Conservation (phyloP, 2,113 vertebrate species). For the Pardalotus punctatus region DNA sequence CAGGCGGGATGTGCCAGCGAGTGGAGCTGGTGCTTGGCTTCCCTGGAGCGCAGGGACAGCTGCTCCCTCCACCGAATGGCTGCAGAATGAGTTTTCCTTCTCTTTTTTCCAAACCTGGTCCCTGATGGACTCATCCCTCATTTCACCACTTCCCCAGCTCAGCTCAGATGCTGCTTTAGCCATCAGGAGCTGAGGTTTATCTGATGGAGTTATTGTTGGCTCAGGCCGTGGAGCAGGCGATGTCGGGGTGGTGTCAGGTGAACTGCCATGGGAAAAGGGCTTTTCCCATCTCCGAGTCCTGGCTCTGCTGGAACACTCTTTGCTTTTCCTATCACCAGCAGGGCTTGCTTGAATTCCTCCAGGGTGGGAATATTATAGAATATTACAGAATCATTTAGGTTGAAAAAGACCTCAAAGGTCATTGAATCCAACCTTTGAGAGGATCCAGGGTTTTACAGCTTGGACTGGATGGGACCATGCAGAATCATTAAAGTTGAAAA, state of each 20-base stretch:
- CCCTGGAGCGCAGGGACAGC: background rate
- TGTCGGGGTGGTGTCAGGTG: background rate
- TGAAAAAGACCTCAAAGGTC: background rate
- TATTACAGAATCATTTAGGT: background rate
- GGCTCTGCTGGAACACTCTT: background rate
- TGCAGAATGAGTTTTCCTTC: background rate
- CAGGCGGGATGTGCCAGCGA: background rate
- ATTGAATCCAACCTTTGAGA: rapidly evolving
- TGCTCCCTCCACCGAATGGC: background rate
- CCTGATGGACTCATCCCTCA: background rate
- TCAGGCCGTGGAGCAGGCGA: rapidly evolving
- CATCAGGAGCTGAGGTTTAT: background rate
- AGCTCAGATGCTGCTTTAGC: background rate
- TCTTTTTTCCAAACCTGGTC: background rate
- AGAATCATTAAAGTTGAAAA: background rate
- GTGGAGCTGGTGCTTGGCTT: background rate
- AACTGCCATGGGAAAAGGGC: background rate
- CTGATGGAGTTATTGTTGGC: background rate
- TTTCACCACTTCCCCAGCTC: background rate
- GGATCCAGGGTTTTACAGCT: background rate
- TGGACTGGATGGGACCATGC: rapidly evolving
- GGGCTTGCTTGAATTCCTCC: background rate
- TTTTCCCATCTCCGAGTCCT: background rate
- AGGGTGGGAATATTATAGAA: background rate
- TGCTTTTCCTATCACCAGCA: background rate